Percentiles rank a stretch among this genome's conserved stretches.
Conservation (phyloP, 2,888 invertebrate genomes). For the Mellilla xanthometata region DNA sequence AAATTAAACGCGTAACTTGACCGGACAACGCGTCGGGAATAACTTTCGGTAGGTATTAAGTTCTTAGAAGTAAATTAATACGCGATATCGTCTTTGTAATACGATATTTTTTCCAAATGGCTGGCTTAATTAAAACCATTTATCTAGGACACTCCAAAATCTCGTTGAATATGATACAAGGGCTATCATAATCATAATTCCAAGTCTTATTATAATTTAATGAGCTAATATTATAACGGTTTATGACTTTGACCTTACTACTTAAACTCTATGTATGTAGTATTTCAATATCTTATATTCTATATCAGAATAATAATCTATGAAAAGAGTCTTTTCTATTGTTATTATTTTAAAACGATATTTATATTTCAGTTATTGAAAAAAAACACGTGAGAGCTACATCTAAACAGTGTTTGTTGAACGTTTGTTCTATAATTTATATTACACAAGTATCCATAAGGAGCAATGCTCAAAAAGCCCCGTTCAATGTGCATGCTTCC, state of each 20-base stretch:
- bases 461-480: constrained; percentile 24
- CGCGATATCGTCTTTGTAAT: constrained; percentile 37
- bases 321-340: too few species aligned
- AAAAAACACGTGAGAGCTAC: too few species aligned
- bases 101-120: constrained; percentile 35
- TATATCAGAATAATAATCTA: too few species aligned
- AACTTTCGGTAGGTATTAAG: constrained; percentile 54
- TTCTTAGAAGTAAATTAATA: constrained; percentile 49
- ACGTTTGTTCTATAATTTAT: not conserved
- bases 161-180: constrained; percentile 10
- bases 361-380: too few species aligned
- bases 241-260: too few species aligned
- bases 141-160: constrained; percentile 26
- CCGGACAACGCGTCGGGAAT: constrained; percentile 52
- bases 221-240: too few species aligned
- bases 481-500: constrained; percentile 23
- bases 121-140: constrained; percentile 39
- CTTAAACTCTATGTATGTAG: too few species aligned
- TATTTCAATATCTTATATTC: too few species aligned
- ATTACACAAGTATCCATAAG: constrained; percentile 14
- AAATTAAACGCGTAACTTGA: constrained; percentile 78
- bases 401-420: not conserved
- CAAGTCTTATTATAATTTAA: not conserved
- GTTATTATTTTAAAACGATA: too few species aligned
- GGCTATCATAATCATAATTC: constrained; percentile 3